Base-by-base conservation (phyloP, 2,888 invertebrate genomes). In the Leptinotarsa haldemani region DNA sequence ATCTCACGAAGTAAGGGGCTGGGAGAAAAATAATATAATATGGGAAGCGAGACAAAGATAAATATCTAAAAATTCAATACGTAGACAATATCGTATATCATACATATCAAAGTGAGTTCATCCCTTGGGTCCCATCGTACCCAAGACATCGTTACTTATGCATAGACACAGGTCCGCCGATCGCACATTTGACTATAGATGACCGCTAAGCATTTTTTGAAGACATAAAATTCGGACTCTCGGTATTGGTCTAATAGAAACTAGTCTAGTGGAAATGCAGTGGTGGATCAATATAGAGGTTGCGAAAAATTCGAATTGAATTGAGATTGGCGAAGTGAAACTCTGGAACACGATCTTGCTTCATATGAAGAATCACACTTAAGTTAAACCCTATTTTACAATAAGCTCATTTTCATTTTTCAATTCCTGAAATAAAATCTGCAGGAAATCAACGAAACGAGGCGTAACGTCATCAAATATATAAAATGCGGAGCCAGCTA, bases 131-230 rank as follows among this genome's bases (percentile, higher is more conserved):
- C 83, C 83, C 78, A 85, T 87, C 84, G 82, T 79, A 82, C 83
- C 83, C 82, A 82, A 85, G 85, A 86, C 85, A 83, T 85, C 84
- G 86, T 85, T 85, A 79, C 79, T 82, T 83, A 85, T 85, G 84
- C 85, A 85, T 85, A 84, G 84, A 84, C 84, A 85, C 82, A 83
- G 86, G 87, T 86, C 87, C 86, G 84, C 84, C 82, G 83, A 85
- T 83, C 84, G 83, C 85, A 86, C 86, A 87, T 87, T 88, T 87
- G 87, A 87, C 87, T 87, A 87, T 86, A 87, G 86, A 88, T 87
- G 87, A 85, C 85, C 87, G 85, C 85, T 83, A 86, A 85, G 83
- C 83, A 82, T 84, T 85, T 86, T 86, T 69, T 53, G 66, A 67
- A 46, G 40, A 67, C 52, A 67, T 67, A 67, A 53, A 67, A 52